These are phyloP conservation scores for Rhinoderma darwinii DNA, from an alignment of 2,113 vertebrate genomes.

Conservation along the genomic window DNA sequence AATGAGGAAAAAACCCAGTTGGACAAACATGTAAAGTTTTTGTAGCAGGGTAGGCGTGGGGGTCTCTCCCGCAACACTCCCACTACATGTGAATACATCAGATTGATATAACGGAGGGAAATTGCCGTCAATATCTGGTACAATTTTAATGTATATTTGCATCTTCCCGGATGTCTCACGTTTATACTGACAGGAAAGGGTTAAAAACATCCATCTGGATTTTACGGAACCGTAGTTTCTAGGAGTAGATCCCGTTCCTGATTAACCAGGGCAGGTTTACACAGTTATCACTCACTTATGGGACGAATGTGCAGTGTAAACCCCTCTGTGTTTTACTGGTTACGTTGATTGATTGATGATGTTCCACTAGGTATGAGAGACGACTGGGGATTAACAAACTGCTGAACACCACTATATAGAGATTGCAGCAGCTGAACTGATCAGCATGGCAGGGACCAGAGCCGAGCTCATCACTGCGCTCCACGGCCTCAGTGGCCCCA, in stretches of 20 bases:
- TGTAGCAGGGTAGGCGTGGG: no score
- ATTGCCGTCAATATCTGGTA: no score
- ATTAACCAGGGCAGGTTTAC: constrained; percentile 26
- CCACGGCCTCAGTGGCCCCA: background rate
- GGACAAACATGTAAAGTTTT: no score
- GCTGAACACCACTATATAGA: constrained; percentile 23
- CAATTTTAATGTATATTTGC: background rate
- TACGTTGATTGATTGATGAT: constrained; percentile 48
- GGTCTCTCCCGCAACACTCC: background rate
- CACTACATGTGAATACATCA: background rate
- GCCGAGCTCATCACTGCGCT: background rate
- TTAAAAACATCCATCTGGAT: background rate
- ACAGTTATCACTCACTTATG: constrained; percentile 31
- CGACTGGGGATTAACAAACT: constrained; percentile 48
- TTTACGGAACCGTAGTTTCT: background rate
- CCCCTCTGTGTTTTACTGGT: constrained; percentile 30
- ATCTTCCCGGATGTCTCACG: background rate
- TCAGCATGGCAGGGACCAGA: constrained; percentile 10
- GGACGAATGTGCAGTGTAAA: constrained; percentile 28
- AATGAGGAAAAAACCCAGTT: no score
- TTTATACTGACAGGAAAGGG: background rate
- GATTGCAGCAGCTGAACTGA: constrained; percentile 4
- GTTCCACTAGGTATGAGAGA: constrained; percentile 40
- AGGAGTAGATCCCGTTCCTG: background rate
- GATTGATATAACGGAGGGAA: background rate